Evolutionary conservation across 2,888 invertebrate genomes (phyloP).

Genomic region (Dioctria linearis): DNA sequence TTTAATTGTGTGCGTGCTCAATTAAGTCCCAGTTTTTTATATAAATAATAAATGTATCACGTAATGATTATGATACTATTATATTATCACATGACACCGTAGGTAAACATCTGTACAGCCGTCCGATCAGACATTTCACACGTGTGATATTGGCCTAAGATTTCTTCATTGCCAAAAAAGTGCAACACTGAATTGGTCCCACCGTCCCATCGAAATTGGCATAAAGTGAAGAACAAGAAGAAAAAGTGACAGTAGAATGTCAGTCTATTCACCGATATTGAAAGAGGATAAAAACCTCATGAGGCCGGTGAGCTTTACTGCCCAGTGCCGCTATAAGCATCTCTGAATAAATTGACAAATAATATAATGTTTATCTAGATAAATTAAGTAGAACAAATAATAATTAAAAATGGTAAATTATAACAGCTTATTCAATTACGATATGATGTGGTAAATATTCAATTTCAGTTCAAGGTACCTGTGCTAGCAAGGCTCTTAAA

Average conservation of each 20-base stretch:
- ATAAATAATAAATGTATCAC: too few relatives aligned
- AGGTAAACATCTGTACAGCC: too few relatives aligned
- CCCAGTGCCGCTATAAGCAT: background rate
- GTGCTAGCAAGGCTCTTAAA: background rate
- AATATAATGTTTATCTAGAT: background rate
- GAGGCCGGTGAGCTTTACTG: background rate
- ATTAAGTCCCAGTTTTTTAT: too few relatives aligned
- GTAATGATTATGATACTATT: too few relatives aligned
- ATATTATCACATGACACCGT: too few relatives aligned
- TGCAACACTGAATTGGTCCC: too few relatives aligned
- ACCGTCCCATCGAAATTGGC: too few relatives aligned
- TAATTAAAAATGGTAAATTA: background rate
- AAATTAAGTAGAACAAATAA: background rate
- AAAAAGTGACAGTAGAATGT: background rate
- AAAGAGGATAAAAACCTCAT: background rate
- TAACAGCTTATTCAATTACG: background rate
- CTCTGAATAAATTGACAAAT: background rate
- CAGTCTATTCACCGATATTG: background rate
- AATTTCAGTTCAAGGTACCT: slow-evolving; percentile 4
- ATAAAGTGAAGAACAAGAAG: too few relatives aligned
- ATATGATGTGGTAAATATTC: background rate
- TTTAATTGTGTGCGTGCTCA: too few relatives aligned
- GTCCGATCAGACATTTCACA: too few relatives aligned
- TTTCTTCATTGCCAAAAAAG: too few relatives aligned
- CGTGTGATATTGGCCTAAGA: too few relatives aligned